These are phyloP conservation scores for Ailuropoda melanoleuca DNA, from an alignment of 2,113 vertebrate species.

Conservation along the genomic window DNA sequence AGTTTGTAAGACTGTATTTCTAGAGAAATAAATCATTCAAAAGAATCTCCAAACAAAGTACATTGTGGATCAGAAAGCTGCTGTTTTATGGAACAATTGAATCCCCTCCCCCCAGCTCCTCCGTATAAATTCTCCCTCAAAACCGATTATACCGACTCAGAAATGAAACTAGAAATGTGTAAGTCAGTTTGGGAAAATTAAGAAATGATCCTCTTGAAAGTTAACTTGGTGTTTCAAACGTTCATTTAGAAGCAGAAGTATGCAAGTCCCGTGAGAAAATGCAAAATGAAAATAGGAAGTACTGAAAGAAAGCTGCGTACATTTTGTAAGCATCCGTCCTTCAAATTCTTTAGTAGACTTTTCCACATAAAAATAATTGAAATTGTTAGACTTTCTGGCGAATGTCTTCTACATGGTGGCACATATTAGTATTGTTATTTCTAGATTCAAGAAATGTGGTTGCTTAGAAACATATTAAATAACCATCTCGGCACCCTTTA, in stretches of 20 bases:
- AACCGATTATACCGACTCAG: neutral
- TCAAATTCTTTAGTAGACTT: conserved; percentile 24
- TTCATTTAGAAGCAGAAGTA: conserved; percentile 74
- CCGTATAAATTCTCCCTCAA: neutral
- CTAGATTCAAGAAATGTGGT: conserved; percentile 14
- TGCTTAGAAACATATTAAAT: neutral
- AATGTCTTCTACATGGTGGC: neutral
- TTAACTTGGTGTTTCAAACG: conserved; percentile 33
- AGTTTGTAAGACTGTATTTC: neutral
- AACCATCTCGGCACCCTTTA: neutral
- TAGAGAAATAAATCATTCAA: neutral
- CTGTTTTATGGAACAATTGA: neutral
- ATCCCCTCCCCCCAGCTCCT: neutral
- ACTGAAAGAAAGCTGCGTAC: conserved; percentile 60
- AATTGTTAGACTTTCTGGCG: neutral
- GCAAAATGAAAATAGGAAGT: conserved; percentile 77
- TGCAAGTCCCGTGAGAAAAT: conserved; percentile 69
- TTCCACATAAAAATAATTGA: conserved; percentile 14
- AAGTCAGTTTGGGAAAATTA: conserved; percentile 25
- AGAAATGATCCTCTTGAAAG: conserved; percentile 46
- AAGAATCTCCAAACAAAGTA: neutral
- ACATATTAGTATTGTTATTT: neutral
- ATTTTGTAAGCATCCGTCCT: conserved; percentile 61
- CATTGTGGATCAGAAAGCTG: neutral
- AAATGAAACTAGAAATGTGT: conserved; percentile 6